phyloP scores from a whole-genome alignment of 2,113 vertebrate species.

The Channa maculata region DNA sequence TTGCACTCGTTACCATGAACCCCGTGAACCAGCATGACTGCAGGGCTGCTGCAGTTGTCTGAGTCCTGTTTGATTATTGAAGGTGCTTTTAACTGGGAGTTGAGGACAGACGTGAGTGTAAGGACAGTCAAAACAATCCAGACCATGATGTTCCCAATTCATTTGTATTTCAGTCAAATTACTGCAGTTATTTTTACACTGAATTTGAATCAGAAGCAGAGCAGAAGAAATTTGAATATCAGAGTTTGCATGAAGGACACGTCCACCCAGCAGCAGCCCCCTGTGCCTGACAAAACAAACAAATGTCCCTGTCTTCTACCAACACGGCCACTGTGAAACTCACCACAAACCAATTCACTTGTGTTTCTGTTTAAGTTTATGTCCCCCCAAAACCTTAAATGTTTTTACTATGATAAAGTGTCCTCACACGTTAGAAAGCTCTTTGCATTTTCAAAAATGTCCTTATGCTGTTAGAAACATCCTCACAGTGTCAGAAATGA shows the following conservation, averaged over 20 bases:
- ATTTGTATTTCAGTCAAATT: background rate
- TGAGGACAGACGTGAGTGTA: too few species aligned
- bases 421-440: too few species aligned
- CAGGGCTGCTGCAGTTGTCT: too few species aligned
- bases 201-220: background rate
- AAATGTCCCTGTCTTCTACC: background rate
- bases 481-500: too few species aligned
- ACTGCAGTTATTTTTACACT: background rate
- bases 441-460: too few species aligned
- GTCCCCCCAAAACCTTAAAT: too few species aligned
- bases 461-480: too few species aligned
- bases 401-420: too few species aligned
- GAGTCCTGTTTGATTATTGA: too few species aligned
- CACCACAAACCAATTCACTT: background rate
- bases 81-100: too few species aligned
- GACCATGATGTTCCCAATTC: background rate
- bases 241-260: background rate
- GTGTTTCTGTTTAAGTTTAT: too few species aligned
- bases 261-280: background rate
- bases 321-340: background rate
- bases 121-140: background rate
- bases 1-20: too few species aligned
- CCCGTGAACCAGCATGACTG: background rate
- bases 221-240: background rate
- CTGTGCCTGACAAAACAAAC: constrained; percentile 1